A percentile compares a stretch with the other conserved stretches of the same genome.
phyloP scores from a whole-genome alignment of 2,113 vertebrate genomes.

The Phasianus colchicus region DNA sequence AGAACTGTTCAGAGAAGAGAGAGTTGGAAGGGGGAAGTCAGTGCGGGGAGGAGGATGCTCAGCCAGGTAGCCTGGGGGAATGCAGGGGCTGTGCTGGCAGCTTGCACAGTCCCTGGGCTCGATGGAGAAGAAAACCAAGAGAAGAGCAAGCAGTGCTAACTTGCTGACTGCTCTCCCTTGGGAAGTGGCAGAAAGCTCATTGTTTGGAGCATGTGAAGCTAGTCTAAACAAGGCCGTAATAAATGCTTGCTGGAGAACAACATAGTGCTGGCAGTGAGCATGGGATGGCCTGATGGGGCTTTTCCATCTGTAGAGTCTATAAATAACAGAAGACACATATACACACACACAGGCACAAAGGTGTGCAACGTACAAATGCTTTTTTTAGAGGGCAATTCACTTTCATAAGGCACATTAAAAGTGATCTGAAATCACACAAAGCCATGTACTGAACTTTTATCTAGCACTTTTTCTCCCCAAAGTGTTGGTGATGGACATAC shows the following conservation, averaged over 20 bases:
- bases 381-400: background rate
- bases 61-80: background rate
- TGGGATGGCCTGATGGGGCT: constrained; percentile 24
- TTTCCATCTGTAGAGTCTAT: constrained; percentile 10
- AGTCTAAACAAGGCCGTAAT: constrained; percentile 47
- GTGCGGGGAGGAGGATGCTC: background rate
- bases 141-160: background rate
- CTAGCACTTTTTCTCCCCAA: background rate
- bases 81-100: rapidly evolving
- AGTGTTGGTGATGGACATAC: background rate
- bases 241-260: constrained; percentile 33
- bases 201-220: constrained; percentile 11
- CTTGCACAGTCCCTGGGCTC: background rate
- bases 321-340: background rate
- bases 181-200: constrained; percentile 6
- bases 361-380: background rate
- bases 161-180: background rate
- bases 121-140: background rate
- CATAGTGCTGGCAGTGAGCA: background rate
- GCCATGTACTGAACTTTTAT: background rate
- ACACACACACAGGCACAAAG: background rate
- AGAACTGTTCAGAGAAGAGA: background rate
- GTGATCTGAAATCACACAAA: background rate
- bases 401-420: background rate
- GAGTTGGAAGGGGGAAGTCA: rapidly evolving